Evolutionary conservation across 1,140 invertebrate genomes (phyloP), one percentile per base, ranked within the genome.

Genomic region (Musca vetustissima): DNA sequence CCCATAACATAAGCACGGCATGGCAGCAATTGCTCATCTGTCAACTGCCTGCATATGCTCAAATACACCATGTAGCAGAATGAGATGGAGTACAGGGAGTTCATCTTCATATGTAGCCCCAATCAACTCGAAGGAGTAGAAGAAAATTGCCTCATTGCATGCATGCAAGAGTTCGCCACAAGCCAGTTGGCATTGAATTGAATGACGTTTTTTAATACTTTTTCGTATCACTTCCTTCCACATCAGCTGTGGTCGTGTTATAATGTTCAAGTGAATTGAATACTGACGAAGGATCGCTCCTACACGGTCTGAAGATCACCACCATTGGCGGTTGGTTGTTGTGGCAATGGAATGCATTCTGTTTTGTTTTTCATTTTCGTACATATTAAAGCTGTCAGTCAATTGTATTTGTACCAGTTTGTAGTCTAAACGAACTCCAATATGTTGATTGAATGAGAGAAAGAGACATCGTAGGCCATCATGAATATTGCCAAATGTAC

Each of bases 21-120:
- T 66, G 64, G 64, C 64, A 66, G 64, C 64, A 66, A 52, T 66
- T 66, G 43, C 64, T 66, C 64, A 66, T 66, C 64, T 66, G 64
- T 66, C 64, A 66, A 66, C 64, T 50, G 22, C 7, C 19, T 22
- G 24, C 19, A 21, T 24, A 53, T 53, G 52, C 8, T 22, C 24
- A 8, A 53, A 43, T 43, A 43, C 11, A 13, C 36, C 36, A 43
- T 43, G 48, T 28, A 24, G 15, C 17, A 11, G 50, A 32, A 67
- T 13, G 28, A 65, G 43, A 48, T 47, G 17, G 47, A 48, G 43
- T 3, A 24, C 24, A 61, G 36, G 36, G 36, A 28, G 21, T 28
- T 15, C 53, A 13, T 21, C 32, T 19, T 24, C 24, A 55, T 28
- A 24, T 24, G n/a, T 13, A 36, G 32, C 8, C 14, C 14, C 64